Percentiles rank a stretch among this genome's conserved stretches.
Conservation (phyloP, 92 coral and sea anemone genomes). For the Ricordea florida region DNA sequence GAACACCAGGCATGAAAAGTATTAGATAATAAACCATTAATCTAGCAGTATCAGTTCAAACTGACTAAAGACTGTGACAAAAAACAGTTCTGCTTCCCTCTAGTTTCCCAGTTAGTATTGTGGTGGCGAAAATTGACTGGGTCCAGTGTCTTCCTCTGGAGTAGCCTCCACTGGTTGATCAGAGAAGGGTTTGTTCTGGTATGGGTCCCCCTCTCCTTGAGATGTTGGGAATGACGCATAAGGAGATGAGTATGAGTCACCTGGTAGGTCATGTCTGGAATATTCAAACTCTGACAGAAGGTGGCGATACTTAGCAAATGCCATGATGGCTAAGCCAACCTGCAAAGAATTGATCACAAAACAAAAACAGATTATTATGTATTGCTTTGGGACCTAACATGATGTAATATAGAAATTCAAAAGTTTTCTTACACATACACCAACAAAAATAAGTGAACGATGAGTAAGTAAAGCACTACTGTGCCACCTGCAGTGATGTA, state of each 20-base stretch:
- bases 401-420: too few species aligned
- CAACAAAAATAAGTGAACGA: too few species aligned
- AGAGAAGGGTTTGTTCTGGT: constrained; percentile 89
- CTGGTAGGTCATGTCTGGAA: constrained; percentile 72
- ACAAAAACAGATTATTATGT: not conserved
- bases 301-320: constrained; percentile 73
- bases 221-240: constrained; percentile 91
- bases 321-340: constrained; percentile 74
- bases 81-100: too few species aligned
- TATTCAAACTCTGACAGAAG: constrained; percentile 78
- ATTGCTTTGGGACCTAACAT: too few species aligned
- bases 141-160: constrained; percentile 38
- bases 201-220: constrained; percentile 79
- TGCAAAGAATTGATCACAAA: constrained; percentile 3
- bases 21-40: too few species aligned
- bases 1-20: too few species aligned
- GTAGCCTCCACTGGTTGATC: constrained; percentile 51
- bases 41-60: too few species aligned
- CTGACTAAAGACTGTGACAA: too few species aligned
- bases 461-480: too few species aligned
- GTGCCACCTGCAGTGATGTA: too few species aligned
- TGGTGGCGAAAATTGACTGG: constrained; percentile 39
- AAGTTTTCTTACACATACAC: too few species aligned
- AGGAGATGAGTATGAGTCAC: constrained; percentile 86
- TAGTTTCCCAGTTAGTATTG: constrained; percentile 24